Evolutionary conservation across 2,797 vertebrate species (phyloP), one percentile per base, ranked within the genome.

Genomic region (Phrynocephalus forsythii): DNA sequence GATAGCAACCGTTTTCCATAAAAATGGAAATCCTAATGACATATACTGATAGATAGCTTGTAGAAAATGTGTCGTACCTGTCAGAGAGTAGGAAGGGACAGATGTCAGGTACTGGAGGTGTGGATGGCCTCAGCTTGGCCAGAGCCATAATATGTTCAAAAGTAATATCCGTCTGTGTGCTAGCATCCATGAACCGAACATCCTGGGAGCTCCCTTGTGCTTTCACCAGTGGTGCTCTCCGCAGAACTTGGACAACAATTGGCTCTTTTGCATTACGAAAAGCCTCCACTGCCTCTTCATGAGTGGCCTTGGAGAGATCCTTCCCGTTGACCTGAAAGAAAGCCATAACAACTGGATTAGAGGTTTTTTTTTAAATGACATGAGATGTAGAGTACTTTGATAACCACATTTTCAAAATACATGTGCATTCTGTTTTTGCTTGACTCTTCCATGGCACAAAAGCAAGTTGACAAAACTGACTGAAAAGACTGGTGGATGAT

Each of bases 131-230:
- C 30, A 99, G 97, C 95, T 99, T 99, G 93, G 98, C 97, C 93
- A 99, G 95, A 89, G 98, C 98, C 98, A 99, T 98, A 94, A 99
- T 98, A 94, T 99, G 98, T 94, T 99, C 98, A 9, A 99, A 99
- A 86, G 98, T 99, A 96, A 99, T 99, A 96, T 99, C 98, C 0
- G 99, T 99, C 96, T 99, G 99, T 60, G 99, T 99, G 97, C 98
- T 98, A 94, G 98, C 98, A 50, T 99, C 97, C 95, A 97, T 97
- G 93, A 99, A 96, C 85, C 94, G 98, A 90, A 98, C 96, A 94
- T 98, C 98, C 88, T 98, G 98, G 95, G 95, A 93, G 56, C 95
- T 93, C 33, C 97, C 97, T 18, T 97, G 97, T 86, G 95, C 94
- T 91, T 97, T 97, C 89, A 96, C 95, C 56, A 97, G 86, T 5